phyloP scores from a whole-genome alignment of 2,888 invertebrate genomes.

The Corythucha ciliata region DNA sequence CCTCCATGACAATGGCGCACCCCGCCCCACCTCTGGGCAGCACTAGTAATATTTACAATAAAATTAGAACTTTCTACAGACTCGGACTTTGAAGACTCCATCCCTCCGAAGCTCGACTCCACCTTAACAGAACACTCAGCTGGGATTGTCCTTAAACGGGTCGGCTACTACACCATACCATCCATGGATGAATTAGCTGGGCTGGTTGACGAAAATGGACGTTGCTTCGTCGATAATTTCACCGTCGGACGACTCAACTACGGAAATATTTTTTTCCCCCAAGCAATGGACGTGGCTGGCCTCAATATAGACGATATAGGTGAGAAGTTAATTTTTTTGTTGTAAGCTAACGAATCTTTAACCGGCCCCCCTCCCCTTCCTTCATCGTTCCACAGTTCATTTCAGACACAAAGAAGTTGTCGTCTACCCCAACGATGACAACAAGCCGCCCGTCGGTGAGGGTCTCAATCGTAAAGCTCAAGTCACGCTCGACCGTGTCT shows the following conservation, averaged over 20 bases:
- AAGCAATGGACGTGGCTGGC: conserved; percentile 72
- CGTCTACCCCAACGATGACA: conserved; percentile 82
- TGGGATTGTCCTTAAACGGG: conserved; percentile 64
- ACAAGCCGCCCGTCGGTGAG: conserved; percentile 77
- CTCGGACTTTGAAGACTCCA: conserved; percentile 27
- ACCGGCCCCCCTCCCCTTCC: background rate
- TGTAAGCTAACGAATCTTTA: background rate
- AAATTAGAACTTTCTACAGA: conserved; percentile 18
- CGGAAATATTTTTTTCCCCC: conserved; percentile 80
- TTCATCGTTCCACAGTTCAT: conserved; percentile 52
- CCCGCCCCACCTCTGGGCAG: no score
- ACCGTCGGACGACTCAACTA: conserved; percentile 82
- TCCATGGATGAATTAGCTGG: conserved; percentile 66
- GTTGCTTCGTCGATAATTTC: conserved; percentile 75
- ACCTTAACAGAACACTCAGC: conserved; percentile 49
- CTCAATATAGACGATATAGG: conserved; percentile 79
- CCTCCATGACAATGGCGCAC: no score
- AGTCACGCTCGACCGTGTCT: conserved; percentile 85
- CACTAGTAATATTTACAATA: background rate
- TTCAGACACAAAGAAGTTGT: conserved; percentile 91
- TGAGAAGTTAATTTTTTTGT: conserved; percentile 40
- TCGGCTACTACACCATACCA: conserved; percentile 88
- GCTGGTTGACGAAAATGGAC: conserved; percentile 61
- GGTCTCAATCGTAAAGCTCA: conserved; percentile 86
- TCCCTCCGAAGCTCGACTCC: conserved; percentile 23